Percentiles rank a stretch among this genome's conserved stretches.
Conservation (phyloP, 2,888 invertebrate species). For the Agonopterix alstromeriana region DNA sequence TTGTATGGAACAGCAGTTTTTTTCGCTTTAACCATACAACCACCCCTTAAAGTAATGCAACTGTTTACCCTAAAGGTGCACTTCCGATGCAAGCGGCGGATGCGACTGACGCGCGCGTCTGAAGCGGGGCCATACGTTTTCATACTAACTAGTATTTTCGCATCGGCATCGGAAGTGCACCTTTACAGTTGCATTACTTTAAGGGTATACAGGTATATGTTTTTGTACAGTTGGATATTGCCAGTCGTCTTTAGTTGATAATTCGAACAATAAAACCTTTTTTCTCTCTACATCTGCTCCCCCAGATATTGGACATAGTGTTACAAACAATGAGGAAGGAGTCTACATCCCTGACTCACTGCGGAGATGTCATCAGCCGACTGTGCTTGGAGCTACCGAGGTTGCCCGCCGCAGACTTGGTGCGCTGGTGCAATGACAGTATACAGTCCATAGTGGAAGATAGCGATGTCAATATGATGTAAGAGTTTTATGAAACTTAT, state of each 20-base stretch:
- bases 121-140: too few species aligned
- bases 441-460: conserved; percentile 61
- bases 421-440: conserved; percentile 54
- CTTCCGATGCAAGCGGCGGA: too few species aligned
- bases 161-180: too few species aligned
- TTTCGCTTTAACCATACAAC: too few species aligned
- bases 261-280: not conserved
- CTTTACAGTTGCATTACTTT: too few species aligned
- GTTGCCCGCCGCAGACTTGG: conserved; percentile 37
- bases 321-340: conserved; percentile 47
- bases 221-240: too few species aligned
- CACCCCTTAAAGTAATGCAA: too few species aligned
- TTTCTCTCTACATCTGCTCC: not conserved
- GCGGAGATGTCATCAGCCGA: conserved; percentile 49
- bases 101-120: too few species aligned
- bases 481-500: conserved; percentile 17
- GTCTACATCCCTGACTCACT: conserved; percentile 52
- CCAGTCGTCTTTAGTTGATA: not conserved
- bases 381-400: conserved; percentile 51
- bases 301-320: conserved; percentile 45
- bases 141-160: too few species aligned
- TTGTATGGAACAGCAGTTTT: too few species aligned
- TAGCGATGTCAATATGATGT: conserved; percentile 66
- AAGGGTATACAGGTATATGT: too few species aligned
- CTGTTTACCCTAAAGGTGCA: too few species aligned